Evolutionary conservation across 92 coral and sea anemone genomes (phyloP).

Genomic region (Parazoanthus darwini): DNA sequence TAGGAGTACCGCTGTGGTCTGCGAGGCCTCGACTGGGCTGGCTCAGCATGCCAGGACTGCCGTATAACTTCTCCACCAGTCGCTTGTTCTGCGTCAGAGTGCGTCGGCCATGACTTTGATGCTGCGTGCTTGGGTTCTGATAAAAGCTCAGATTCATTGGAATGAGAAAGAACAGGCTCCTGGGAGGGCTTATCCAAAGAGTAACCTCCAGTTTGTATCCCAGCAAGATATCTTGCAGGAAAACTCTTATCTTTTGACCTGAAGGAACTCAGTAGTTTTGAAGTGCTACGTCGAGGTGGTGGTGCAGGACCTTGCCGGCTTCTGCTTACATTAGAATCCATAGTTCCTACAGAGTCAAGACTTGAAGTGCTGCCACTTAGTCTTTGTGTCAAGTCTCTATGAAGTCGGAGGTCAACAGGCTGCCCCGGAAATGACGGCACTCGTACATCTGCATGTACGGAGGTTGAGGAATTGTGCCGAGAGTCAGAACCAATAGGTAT

Average conservation of each 20-base stretch:
- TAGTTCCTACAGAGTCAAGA: constrained; percentile 63
- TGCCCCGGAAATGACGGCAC: constrained; percentile 29
- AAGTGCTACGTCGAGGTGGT: constrained; percentile 80
- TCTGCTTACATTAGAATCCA: constrained; percentile 56
- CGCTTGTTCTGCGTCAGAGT: constrained; percentile 49
- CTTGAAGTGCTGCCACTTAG: constrained; percentile 77
- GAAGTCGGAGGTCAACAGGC: constrained; percentile 43
- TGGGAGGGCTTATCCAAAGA: not conserved
- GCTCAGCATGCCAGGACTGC: constrained; percentile 86
- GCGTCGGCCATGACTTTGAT: constrained; percentile 85
- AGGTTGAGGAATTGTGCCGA: constrained; percentile 49
- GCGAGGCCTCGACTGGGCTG: constrained; percentile 31
- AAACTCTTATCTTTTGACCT: constrained; percentile 55
- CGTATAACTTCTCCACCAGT: constrained; percentile 49
- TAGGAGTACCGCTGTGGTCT: constrained; percentile 36
- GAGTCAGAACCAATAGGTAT: constrained; percentile 35
- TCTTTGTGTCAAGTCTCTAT: constrained; percentile 51
- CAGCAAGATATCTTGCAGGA: constrained; percentile 27
- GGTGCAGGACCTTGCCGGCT: constrained; percentile 81
- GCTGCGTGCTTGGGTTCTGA: constrained; percentile 66
- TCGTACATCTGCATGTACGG: constrained; percentile 56
- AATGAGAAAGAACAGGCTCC: not conserved
- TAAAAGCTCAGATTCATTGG: constrained; percentile 3
- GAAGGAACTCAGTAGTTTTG: constrained; percentile 77
- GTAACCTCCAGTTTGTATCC: not conserved